A percentile compares a stretch with the other conserved stretches of the same genome.
Conservation (phyloP, 2,797 vertebrate species). For the Tenualosa thibaudeaui region DNA sequence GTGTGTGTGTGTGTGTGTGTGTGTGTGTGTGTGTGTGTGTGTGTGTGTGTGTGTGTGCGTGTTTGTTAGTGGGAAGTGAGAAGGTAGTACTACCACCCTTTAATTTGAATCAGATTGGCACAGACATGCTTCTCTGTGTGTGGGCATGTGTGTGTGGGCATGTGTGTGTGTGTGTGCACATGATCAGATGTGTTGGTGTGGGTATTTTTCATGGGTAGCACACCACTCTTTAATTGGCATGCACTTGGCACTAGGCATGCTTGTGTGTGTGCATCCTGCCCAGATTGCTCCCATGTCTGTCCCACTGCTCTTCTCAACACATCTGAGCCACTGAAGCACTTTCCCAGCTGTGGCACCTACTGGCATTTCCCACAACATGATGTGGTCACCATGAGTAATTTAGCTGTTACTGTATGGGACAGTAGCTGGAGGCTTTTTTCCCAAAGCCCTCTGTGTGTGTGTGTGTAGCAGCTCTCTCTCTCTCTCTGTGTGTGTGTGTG, state of each 20-base stretch:
- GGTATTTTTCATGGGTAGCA: not conserved
- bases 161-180: not conserved
- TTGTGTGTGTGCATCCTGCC: not conserved
- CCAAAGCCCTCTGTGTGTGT: not conserved
- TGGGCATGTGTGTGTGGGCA: not conserved
- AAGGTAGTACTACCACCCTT: too few relatives aligned
- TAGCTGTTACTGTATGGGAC: not conserved
- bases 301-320: not conserved
- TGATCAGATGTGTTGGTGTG: not conserved
- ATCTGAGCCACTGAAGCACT: not conserved
- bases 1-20: not conserved
- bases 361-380: not conserved
- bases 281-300: not conserved
- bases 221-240: too few relatives aligned
- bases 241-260: too few relatives aligned
- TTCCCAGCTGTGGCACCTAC: not conserved
- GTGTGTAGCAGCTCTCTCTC: not conserved
- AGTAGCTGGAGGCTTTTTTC: constrained; percentile 1
- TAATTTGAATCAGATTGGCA: too few relatives aligned
- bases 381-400: not conserved
- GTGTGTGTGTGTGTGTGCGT: not conserved
- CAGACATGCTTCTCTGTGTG: not conserved
- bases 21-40: not conserved
- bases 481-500: not conserved
- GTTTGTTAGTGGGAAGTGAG: not conserved